A percentile compares a stretch with the other conserved stretches of the same genome.
These are phyloP conservation scores for Spodoptera littoralis DNA, from an alignment of 2,888 invertebrate genomes.

Conservation along the genomic window DNA sequence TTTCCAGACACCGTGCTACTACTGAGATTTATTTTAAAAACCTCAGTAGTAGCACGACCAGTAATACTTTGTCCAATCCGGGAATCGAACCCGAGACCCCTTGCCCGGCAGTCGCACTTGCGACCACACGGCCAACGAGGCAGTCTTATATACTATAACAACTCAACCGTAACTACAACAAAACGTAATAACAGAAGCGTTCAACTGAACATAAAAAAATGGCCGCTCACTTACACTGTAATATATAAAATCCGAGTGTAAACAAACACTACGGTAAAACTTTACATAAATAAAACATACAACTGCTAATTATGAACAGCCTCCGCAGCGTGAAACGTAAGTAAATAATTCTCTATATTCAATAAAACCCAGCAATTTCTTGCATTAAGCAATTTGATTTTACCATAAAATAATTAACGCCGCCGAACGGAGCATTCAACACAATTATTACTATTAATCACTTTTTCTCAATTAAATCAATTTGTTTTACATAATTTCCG, in stretches of 20 bases:
- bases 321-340: slow-evolving; percentile 46
- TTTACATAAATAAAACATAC: slow-evolving; percentile 36
- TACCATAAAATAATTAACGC: slow-evolving; percentile 60
- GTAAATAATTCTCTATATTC: slow-evolving; percentile 52
- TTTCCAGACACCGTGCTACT: no score
- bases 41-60: no score
- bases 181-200: slow-evolving; percentile 1
- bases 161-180: no score
- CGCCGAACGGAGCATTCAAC: slow-evolving; percentile 51
- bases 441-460: slow-evolving; percentile 55
- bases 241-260: slow-evolving; percentile 8
- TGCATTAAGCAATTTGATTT: slow-evolving; percentile 56
- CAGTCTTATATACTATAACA: no score
- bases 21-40: no score
- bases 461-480: slow-evolving; percentile 59
- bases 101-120: no score
- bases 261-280: slow-evolving; percentile 13
- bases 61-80: no score
- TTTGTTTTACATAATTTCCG: slow-evolving; percentile 59
- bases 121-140: no score
- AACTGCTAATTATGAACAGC: slow-evolving; percentile 35
- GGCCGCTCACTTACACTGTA: slow-evolving; percentile 7
- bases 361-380: slow-evolving; percentile 50
- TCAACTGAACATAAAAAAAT: not conserved
- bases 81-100: no score